phyloP scores from a whole-genome alignment of 2,797 vertebrate genomes.

The Sorex maritimensis region DNA sequence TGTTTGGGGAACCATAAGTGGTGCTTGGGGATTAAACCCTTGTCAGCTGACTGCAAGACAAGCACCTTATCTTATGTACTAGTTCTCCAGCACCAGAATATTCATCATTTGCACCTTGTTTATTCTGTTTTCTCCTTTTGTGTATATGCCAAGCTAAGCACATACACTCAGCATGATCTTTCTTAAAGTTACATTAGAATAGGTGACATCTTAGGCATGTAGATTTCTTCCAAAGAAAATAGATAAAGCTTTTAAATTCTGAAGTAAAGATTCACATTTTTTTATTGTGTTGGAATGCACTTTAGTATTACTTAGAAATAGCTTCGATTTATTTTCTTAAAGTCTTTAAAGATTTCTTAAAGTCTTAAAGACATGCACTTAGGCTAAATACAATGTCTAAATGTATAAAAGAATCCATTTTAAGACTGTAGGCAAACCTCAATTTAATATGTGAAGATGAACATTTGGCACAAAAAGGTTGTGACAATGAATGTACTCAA shows the following conservation, averaged over 20 bases:
- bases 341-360: constrained; percentile 79
- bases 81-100: constrained; percentile 6
- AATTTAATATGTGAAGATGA: constrained; percentile 64
- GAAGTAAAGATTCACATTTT: constrained; percentile 78
- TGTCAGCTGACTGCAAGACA: too few species aligned
- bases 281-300: constrained; percentile 51
- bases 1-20: too few species aligned
- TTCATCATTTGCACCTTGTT: neutral
- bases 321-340: constrained; percentile 79
- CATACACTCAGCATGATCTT: neutral
- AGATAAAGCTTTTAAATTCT: constrained; percentile 65
- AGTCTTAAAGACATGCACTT: constrained; percentile 73
- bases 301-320: constrained; percentile 75
- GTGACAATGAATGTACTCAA: constrained; percentile 43
- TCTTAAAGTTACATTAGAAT: constrained; percentile 59
- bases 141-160: constrained; percentile 30
- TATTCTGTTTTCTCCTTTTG: neutral
- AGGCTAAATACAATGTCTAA: constrained; percentile 57
- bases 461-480: constrained; percentile 48
- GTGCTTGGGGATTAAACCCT: too few species aligned
- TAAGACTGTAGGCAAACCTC: constrained; percentile 57
- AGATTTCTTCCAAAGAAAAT: constrained; percentile 43
- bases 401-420: constrained; percentile 46
- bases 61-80: too few species aligned
- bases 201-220: neutral